Percentiles rank a stretch among this genome's conserved stretches.
Conservation (phyloP, 2,797 vertebrate genomes). For the Coregonus sp. region DNA sequence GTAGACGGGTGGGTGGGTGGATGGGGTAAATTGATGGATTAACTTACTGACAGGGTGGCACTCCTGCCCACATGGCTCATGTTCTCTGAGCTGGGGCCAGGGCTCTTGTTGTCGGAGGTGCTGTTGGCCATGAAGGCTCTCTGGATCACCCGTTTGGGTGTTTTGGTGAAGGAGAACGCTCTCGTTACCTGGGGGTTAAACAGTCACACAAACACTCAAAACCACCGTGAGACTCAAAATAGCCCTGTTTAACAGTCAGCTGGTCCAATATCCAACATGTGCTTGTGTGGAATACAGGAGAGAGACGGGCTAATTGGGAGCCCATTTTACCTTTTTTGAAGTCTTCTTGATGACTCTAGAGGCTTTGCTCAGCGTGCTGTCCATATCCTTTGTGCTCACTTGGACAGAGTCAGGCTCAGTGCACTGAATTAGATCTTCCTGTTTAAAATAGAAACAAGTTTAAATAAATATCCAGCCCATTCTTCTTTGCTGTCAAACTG, state of each 20-base stretch:
- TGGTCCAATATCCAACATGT: not conserved
- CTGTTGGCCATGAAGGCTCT: constrained; percentile 86
- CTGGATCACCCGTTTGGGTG: constrained; percentile 90
- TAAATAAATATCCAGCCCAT: constrained; percentile 17
- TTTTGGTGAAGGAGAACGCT: constrained; percentile 97
- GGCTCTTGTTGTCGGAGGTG: constrained; percentile 83
- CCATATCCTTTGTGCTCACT: constrained; percentile 98
- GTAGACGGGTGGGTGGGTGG: not conserved
- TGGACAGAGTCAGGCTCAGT: constrained; percentile 93
- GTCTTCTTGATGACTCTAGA: constrained; percentile 98
- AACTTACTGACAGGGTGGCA: constrained; percentile 87
- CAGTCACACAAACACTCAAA: not conserved
- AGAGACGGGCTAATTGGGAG: not conserved
- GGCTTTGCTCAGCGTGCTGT: constrained; percentile 95
- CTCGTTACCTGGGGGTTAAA: constrained; percentile 83
- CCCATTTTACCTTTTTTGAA: constrained; percentile 87
- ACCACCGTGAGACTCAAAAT: not conserved
- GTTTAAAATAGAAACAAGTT: constrained; percentile 42
- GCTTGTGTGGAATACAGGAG: not conserved
- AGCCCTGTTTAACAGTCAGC: not conserved
- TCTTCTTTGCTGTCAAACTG: constrained; percentile 46
- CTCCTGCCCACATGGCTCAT: constrained; percentile 79
- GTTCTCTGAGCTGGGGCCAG: constrained; percentile 71
- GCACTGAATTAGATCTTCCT: constrained; percentile 94
- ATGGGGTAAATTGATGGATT: not conserved